Conservation (phyloP, 2,113 vertebrate species). For the Hippocampus zosterae region DNA sequence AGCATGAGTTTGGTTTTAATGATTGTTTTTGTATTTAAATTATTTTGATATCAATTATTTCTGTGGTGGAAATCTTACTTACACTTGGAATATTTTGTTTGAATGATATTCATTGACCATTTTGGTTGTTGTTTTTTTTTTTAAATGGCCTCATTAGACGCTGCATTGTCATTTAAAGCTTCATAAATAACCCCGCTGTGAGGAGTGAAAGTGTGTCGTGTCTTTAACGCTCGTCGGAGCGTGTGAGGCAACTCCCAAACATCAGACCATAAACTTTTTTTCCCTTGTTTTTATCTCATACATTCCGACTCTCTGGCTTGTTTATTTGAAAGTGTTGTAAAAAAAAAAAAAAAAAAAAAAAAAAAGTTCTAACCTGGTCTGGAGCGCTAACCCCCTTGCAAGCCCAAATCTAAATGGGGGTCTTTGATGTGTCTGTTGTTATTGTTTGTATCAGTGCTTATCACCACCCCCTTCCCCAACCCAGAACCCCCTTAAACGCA, state of each 20-base stretch:
- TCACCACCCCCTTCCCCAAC: slow-evolving; percentile 44
- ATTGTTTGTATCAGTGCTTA: slow-evolving; percentile 76
- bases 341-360: no score
- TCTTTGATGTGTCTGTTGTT: slow-evolving; percentile 86
- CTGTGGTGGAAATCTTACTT: no score
- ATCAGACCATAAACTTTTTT: neutral
- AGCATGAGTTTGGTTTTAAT: no score
- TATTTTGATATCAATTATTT: no score
- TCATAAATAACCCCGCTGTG: neutral
- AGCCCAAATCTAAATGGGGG: slow-evolving; percentile 39
- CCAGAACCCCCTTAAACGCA: neutral
- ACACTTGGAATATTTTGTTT: neutral
- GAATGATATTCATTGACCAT: neutral
- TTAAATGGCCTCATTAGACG: neutral
- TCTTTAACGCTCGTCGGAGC: neutral
- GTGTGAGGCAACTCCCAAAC: neutral
- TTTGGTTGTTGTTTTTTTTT: neutral
- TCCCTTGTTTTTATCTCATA: neutral
- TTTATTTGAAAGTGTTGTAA: slow-evolving; percentile 12
- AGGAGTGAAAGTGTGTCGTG: neutral
- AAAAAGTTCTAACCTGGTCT: neutral
- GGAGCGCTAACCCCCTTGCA: neutral
- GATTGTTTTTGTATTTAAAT: no score
- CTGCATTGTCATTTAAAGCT: neutral
- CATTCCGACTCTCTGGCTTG: slow-evolving; percentile 2